Evolutionary conservation across 2,888 invertebrate species (phyloP).

Genomic region (Leptothorax acervorum): DNA sequence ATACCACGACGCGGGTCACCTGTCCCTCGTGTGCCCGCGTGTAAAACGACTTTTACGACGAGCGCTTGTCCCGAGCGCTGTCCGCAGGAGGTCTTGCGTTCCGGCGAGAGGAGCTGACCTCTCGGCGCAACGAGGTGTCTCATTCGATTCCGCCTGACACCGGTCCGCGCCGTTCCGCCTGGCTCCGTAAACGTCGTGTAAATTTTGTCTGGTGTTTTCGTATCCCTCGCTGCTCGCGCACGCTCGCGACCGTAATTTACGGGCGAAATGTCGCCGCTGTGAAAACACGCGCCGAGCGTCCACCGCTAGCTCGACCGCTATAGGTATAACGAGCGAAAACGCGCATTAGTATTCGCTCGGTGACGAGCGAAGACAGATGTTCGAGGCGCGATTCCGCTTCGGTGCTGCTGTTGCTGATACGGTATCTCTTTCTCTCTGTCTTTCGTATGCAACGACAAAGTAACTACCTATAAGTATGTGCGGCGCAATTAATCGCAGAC

Average conservation of each 20-base stretch:
- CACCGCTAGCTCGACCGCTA: neutral
- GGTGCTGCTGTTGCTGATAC: constrained; percentile 4
- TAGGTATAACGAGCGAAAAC: constrained; percentile 31
- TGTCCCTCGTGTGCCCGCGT: constrained; percentile 74
- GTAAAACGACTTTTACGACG: constrained; percentile 84
- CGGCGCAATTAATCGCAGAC: constrained; percentile 22
- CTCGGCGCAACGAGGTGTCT: constrained; percentile 82
- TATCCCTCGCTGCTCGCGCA: constrained; percentile 65
- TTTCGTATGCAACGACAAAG: neutral
- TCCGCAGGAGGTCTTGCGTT: constrained; percentile 78
- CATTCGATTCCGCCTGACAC: constrained; percentile 83
- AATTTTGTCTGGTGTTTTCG: constrained; percentile 84
- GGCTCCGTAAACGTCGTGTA: constrained; percentile 84
- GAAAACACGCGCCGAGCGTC: constrained; percentile 15
- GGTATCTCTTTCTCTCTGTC: neutral
- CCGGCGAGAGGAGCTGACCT: constrained; percentile 80
- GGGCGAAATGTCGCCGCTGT: constrained; percentile 44
- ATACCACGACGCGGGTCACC: constrained; percentile 65
- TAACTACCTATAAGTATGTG: neutral
- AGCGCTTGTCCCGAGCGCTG: constrained; percentile 76
- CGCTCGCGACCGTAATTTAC: constrained; percentile 80
- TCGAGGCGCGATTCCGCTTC: constrained; percentile 27
- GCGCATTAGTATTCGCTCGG: constrained; percentile 42
- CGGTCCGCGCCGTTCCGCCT: constrained; percentile 69
- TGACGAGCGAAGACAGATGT: constrained; percentile 55